These are phyloP conservation scores for Acanthurus leucopareius DNA, from an alignment of 2,797 vertebrate species.

Conservation along the genomic window DNA sequence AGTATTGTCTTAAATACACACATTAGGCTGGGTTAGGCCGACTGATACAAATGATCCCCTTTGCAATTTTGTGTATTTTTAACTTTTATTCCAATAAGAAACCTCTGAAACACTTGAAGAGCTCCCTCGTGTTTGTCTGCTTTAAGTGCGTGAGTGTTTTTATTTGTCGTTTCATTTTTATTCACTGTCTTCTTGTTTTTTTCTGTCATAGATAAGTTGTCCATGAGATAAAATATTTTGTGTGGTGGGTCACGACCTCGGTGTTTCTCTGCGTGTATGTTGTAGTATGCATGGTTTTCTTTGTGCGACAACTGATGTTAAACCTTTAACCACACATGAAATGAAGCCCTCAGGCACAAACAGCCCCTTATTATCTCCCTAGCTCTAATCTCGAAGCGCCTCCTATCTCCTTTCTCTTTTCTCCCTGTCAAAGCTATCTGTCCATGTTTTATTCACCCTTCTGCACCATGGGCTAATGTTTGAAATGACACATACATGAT, in stretches of 20 bases:
- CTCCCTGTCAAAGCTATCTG: conserved; percentile 68
- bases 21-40: conserved; percentile 61
- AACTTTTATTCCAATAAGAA: conserved; percentile 31
- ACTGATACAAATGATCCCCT: conserved; percentile 57
- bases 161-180: background rate
- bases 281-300: background rate
- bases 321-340: conserved; percentile 48
- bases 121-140: background rate
- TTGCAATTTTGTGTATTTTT: conserved; percentile 25
- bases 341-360: conserved; percentile 42
- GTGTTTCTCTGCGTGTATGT: conserved; percentile 21
- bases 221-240: conserved; percentile 5
- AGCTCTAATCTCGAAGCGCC: conserved; percentile 51
- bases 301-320: conserved; percentile 31
- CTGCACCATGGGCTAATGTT: conserved; percentile 37
- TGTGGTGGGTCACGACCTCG: conserved; percentile 21
- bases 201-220: background rate
- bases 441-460: conserved; percentile 64
- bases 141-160: background rate
- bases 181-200: background rate
- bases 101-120: background rate
- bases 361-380: conserved; percentile 37
- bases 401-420: conserved; percentile 51
- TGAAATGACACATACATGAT: conserved; percentile 55
- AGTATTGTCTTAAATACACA: conserved; percentile 57